Evolutionary conservation across 92 coral and sea anemone species (phyloP), one percentile per base, ranked within the genome.

Genomic region (Muricea muricata): DNA sequence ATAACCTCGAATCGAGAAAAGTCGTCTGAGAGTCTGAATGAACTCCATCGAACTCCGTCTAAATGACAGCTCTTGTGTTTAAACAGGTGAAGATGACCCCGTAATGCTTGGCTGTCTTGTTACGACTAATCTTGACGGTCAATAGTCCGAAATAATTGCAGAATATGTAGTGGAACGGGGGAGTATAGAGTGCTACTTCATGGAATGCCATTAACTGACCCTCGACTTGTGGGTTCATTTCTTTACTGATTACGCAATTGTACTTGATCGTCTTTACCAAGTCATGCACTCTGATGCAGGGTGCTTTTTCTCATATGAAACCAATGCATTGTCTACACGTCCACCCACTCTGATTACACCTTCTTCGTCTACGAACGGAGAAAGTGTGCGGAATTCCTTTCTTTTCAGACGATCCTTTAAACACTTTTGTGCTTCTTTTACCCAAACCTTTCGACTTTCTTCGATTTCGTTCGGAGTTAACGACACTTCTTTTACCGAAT

Each of bases 1-100:
- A 69, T 77, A 78, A 13, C 89, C 89, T 18, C 86, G 77, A n/a
- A n/a, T n/a, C n/a, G n/a, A n/a, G n/a, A n/a, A n/a, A n/a, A n/a
- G n/a, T n/a, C n/a, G n/a, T n/a, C 86, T 23, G 23, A 85, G 89
- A 15, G 80, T 83, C 45, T 85, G 89, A 12, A 85, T 61, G 52
- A 85, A 77, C 35, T 45, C 89, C 85, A 77, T 77, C 46, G 89
- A 54, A 39, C 6, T 39, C 45, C 5, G 45, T 39, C n/a, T n/a
- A n/a, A n/a, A n/a, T n/a, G n/a, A n/a, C n/a, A n/a, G n/a, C n/a
- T n/a, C n/a, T n/a, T n/a, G n/a, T n/a, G n/a, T n/a, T 14, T 35
- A 86, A 79, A 61, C 56, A 66, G 55, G 63, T 86, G 1, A n/a
- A n/a, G n/a, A n/a, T n/a, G n/a, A n/a, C n/a, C n/a, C n/a, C n/a